Base-by-base conservation (phyloP, 2,888 invertebrate genomes). In the Leucophenga montana region DNA sequence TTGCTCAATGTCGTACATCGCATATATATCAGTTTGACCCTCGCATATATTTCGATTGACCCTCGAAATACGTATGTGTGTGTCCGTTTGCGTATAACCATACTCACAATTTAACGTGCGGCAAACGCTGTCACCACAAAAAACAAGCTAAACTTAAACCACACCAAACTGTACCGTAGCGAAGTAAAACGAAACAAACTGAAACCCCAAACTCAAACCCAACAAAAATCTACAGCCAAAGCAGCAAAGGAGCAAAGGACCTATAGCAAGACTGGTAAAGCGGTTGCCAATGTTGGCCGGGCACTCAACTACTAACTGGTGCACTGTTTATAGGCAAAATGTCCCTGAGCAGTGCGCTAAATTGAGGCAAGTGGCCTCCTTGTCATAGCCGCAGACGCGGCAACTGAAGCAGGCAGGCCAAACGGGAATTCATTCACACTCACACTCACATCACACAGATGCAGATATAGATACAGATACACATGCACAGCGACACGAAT, bases 311-410 rank as follows among this genome's bases (percentile, higher is more conserved):
- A 16, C n/a, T 9, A 16, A 61, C 54, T 22, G 54, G 22, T 56
- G 18, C 20, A 18, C 18, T n/a, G 50, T 54, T 54, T 54, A 54
- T 13, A 18, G 14, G 18, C 11, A 61, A 33, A 61, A 39, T 61
- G 59, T 61, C 59, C 59, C 59, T 61, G 59, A 61, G 59, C 59
- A 20, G 54, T 61, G 59, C 59, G 39, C 59, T 61, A 39, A 61
- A 61, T 61, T 61, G 39, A 61, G 59, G 59, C 59, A 61, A 61
- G 59, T 61, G 59, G 59, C 59, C 54, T 56, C 20, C 13, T 13
- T 56, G 54, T 20, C 9, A 22, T 13, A 22, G 54, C 18, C 54
- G 22, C 22, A 22, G 54, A 20, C 54, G 39, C 11, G 9, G 5
- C 9, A 61, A 16, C 11, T 18, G 9, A 61, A 18, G 39, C 59